Percentiles rank a stretch among this genome's conserved stretches.
phyloP scores from a whole-genome alignment of 1,140 invertebrate species.

The Bicyclus anynana region DNA sequence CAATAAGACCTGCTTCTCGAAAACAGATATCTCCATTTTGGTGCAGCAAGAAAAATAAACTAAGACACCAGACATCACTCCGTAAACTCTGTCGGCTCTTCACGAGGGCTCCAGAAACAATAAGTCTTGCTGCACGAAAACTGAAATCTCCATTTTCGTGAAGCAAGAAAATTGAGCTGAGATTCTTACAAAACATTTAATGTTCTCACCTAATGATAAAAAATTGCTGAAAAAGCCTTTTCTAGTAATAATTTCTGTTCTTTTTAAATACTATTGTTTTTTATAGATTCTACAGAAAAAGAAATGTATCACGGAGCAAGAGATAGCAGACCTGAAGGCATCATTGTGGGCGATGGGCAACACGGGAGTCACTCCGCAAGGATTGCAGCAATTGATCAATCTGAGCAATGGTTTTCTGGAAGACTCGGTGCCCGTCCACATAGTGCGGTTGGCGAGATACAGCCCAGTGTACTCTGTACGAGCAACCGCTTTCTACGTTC shows the following conservation, averaged over 20 bases:
- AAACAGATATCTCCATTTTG: too few species aligned
- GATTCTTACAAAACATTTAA: too few species aligned
- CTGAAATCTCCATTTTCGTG: too few species aligned
- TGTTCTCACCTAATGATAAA: too few species aligned
- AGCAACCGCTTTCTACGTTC: slow-evolving; percentile 92
- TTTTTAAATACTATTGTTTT: not conserved
- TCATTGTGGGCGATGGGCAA: slow-evolving; percentile 94
- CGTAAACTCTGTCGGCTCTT: too few species aligned
- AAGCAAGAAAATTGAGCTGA: too few species aligned
- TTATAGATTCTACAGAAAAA: slow-evolving; percentile 64
- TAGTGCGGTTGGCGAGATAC: slow-evolving; percentile 86
- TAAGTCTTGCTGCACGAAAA: too few species aligned
- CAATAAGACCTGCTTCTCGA: too few species aligned
- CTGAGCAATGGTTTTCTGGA: slow-evolving; percentile 52
- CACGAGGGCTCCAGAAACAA: too few species aligned
- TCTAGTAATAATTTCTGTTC: too few species aligned
- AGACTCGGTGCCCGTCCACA: slow-evolving; percentile 82
- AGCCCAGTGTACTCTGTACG: slow-evolving; percentile 91
- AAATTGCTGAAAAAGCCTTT: not conserved
- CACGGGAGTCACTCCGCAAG: slow-evolving; percentile 85
- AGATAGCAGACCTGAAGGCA: slow-evolving; percentile 88
- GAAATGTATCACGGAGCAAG: slow-evolving; percentile 79
- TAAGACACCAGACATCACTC: too few species aligned
- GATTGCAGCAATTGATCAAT: slow-evolving; percentile 82
- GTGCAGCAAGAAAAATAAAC: too few species aligned